Evolutionary conservation across 2,797 vertebrate species (phyloP).

Genomic region (Uromys caudimaculatus): DNA sequence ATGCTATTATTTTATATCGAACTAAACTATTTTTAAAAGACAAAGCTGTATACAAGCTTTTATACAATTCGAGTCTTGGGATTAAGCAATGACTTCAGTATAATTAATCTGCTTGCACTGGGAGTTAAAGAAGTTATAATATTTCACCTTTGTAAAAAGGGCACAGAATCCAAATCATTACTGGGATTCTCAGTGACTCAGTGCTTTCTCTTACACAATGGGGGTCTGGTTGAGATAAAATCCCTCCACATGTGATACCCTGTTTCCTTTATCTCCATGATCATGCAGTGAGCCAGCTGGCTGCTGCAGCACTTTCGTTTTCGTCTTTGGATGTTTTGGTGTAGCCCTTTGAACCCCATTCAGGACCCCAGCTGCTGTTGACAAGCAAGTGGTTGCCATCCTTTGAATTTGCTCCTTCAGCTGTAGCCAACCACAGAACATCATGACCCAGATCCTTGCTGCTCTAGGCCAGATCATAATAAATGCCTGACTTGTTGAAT

Average conservation of each 20-base stretch:
- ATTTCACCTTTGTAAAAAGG: constrained; percentile 84
- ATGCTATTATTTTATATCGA: constrained; percentile 8
- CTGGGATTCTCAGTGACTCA: constrained; percentile 77
- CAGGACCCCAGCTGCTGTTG: constrained; percentile 84
- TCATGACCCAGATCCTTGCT: constrained; percentile 95
- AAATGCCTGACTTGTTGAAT: constrained; percentile 96
- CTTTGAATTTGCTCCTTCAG: neutral
- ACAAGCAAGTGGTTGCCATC: neutral
- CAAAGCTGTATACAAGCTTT: constrained; percentile 66
- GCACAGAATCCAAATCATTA: constrained; percentile 80
- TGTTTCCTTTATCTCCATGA: neutral
- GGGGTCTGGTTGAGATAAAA: constrained; percentile 80
- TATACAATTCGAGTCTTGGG: constrained; percentile 75
- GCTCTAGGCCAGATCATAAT: constrained; percentile 94
- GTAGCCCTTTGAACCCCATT: constrained; percentile 93
- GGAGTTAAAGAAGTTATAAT: constrained; percentile 75
- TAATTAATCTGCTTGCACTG: constrained; percentile 86
- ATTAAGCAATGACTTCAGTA: constrained; percentile 79
- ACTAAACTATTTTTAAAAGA: constrained; percentile 85
- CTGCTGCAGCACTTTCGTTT: constrained; percentile 93
- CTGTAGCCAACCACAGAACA: constrained; percentile 94
- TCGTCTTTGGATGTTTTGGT: constrained; percentile 94
- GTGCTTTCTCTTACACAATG: constrained; percentile 75
- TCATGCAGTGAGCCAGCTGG: constrained; percentile 93
- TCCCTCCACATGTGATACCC: constrained; percentile 24